Evolutionary conservation across 2,797 vertebrate species (phyloP).

Genomic region (Anableps anableps): DNA sequence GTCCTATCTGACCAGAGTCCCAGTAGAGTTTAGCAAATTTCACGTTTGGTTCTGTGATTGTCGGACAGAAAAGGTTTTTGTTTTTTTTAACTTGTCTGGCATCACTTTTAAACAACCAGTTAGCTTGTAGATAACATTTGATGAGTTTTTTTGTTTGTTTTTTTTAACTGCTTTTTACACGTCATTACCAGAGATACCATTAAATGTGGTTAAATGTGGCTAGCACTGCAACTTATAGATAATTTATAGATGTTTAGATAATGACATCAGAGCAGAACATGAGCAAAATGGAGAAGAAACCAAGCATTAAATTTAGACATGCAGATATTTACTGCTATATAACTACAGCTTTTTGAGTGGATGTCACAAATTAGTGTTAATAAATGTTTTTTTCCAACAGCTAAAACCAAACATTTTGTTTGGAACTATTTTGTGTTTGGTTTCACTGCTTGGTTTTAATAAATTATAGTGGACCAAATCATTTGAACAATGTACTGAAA

Average conservation of each 20-base stretch:
- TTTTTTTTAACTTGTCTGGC: not conserved
- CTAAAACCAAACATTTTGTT: not conserved
- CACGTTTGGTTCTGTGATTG: not conserved
- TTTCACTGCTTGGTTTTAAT: not conserved
- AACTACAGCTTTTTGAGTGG: not conserved
- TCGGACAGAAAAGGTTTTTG: not conserved
- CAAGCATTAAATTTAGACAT: not conserved
- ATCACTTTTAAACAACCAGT: not conserved
- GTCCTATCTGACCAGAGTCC: too few relatives aligned
- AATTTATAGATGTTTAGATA: not conserved
- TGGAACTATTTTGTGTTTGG: not conserved
- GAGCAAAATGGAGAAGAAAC: not conserved
- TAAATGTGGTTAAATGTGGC: not conserved
- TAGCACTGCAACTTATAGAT: not conserved
- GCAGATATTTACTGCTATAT: not conserved
- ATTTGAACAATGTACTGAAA: conserved; percentile 17
- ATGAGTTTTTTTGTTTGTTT: not conserved
- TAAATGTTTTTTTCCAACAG: not conserved
- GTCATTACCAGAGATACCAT: not conserved
- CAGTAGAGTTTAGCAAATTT: not conserved
- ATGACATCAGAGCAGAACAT: not conserved
- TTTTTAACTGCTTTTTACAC: not conserved
- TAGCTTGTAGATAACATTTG: not conserved
- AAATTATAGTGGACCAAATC: not conserved
- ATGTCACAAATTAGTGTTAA: not conserved